Percentiles rank a stretch among this genome's conserved stretches.
Conservation (phyloP, 1,140 invertebrate species). For the Meloidogyne hapla region DNA sequence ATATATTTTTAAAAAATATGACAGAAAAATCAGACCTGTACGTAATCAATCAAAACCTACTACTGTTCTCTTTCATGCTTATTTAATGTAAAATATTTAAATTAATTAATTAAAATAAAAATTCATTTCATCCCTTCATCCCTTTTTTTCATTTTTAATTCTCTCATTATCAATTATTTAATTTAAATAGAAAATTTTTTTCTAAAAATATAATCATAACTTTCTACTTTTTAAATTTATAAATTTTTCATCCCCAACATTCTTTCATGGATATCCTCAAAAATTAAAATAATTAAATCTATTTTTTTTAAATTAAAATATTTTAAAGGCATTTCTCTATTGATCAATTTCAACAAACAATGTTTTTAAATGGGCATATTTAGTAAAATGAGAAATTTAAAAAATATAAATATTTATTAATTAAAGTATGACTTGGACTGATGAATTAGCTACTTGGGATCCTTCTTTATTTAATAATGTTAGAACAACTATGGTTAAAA, state of each 20-base stretch:
- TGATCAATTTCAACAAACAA: slow-evolving; percentile 54
- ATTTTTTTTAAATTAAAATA: too few relatives aligned
- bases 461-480: slow-evolving; percentile 54
- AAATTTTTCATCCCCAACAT: too few relatives aligned
- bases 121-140: too few relatives aligned
- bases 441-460: slow-evolving; percentile 56
- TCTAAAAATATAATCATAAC: too few relatives aligned
- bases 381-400: slow-evolving; percentile 48
- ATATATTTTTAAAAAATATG: slow-evolving; percentile 49
- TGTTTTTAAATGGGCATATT: slow-evolving; percentile 57
- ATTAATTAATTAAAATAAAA: not conserved
- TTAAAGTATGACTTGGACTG: slow-evolving; percentile 43
- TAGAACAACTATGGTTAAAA: slow-evolving; percentile 47
- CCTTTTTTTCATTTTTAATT: too few relatives aligned
- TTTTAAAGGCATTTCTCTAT: slow-evolving; percentile 49
- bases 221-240: too few relatives aligned
- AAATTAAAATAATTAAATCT: too few relatives aligned
- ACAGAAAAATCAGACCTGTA: slow-evolving; percentile 44
- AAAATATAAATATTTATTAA: not conserved
- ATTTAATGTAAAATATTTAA: slow-evolving; percentile 19
- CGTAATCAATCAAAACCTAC: slow-evolving; percentile 30
- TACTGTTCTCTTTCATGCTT: slow-evolving; percentile 28
- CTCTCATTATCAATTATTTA: too few relatives aligned
- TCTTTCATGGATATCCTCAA: too few relatives aligned
- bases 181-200: too few relatives aligned